These are phyloP conservation scores for Platorchestia sp. DNA, from an alignment of 1,140 invertebrate species.

Conservation along the genomic window DNA sequence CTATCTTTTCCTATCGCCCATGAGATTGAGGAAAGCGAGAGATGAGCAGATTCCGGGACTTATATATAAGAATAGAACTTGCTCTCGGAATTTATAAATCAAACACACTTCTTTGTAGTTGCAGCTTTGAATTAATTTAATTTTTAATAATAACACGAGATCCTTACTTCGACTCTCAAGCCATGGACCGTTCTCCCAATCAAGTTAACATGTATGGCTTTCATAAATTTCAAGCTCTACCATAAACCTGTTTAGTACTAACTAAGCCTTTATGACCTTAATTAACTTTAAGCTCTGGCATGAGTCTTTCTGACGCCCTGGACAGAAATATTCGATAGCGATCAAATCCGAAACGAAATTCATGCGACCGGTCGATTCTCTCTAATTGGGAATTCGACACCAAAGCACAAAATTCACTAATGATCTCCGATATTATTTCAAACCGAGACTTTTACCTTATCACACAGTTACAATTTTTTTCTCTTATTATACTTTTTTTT, in stretches of 20 bases:
- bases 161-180: neutral
- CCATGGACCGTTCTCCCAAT: neutral
- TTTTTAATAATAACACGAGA: neutral
- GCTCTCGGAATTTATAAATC: no score
- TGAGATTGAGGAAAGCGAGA: no score
- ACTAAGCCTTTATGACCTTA: neutral
- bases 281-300: neutral
- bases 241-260: neutral
- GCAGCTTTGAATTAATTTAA: neutral
- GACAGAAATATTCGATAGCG: neutral
- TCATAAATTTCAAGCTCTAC: neutral
- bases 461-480: no score
- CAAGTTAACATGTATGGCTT: neutral
- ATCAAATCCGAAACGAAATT: neutral
- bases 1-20: no score
- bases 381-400: neutral
- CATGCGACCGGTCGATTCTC: neutral
- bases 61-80: no score
- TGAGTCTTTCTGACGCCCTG: neutral
- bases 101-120: no score
- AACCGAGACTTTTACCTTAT: no score
- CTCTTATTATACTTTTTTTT: no score
- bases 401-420: neutral
- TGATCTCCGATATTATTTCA: neutral
- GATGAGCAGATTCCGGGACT: no score